Evolutionary conservation across 2,797 vertebrate species (phyloP).

Genomic region (Rousettus madagascariensis): DNA sequence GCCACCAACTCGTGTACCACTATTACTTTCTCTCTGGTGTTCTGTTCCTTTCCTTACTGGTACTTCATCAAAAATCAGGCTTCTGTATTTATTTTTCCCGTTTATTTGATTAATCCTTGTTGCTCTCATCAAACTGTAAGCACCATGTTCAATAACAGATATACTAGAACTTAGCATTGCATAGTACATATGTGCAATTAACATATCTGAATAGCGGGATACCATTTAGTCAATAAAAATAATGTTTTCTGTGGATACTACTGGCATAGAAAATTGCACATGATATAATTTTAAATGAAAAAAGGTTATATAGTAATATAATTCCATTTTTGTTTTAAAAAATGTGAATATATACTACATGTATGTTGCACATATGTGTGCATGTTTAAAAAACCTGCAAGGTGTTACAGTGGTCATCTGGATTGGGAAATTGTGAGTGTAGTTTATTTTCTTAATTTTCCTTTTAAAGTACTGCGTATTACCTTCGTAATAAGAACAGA

Average conservation of each 20-base stretch:
- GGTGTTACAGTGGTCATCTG: not conserved
- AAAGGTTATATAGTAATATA: not conserved
- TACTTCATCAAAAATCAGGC: not conserved
- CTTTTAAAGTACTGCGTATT: not conserved
- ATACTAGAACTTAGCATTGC: not conserved
- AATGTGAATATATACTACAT: not conserved
- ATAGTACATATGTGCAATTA: not conserved
- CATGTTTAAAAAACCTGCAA: not conserved
- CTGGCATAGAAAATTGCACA: not conserved
- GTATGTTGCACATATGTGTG: not conserved
- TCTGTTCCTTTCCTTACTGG: not conserved
- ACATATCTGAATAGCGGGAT: not conserved
- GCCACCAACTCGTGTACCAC: not conserved
- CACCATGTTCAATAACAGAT: not conserved
- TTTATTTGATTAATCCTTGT: not conserved
- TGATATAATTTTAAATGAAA: not conserved
- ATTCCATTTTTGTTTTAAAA: not conserved
- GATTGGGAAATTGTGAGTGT: not conserved
- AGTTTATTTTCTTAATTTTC: constrained; percentile 14
- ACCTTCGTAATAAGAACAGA: not conserved
- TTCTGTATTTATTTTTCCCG: not conserved
- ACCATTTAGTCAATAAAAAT: not conserved
- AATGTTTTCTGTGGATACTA: not conserved
- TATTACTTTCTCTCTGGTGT: not conserved
- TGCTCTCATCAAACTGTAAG: not conserved